These are phyloP conservation scores for Campoletis sonorensis DNA, from an alignment of 1,140 invertebrate genomes.

Conservation along the genomic window DNA sequence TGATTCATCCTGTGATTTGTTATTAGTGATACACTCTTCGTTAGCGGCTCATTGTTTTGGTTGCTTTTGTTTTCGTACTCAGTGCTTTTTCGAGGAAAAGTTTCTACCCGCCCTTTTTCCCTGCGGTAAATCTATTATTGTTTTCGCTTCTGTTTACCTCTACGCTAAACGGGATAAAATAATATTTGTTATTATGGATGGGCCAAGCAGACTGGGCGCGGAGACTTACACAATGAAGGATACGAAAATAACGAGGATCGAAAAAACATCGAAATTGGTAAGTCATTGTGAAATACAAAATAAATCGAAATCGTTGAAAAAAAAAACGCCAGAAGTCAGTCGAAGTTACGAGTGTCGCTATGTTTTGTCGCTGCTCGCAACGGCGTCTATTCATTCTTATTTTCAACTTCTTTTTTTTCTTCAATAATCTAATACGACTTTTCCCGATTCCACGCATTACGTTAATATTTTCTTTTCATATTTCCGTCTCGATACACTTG, in stretches of 20 bases:
- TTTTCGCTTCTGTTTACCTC: not conserved
- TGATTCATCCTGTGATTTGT: conserved; percentile 20
- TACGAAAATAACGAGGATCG: not conserved
- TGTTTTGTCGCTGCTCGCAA: too few species aligned
- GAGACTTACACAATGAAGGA: conserved; percentile 17
- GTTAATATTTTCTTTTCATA: too few species aligned
- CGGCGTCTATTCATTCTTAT: too few species aligned
- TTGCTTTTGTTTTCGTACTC: not conserved
- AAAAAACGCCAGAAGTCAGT: too few species aligned
- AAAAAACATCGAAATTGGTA: not conserved
- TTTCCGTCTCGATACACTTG: too few species aligned
- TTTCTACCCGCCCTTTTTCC: not conserved
- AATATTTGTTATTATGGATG: conserved; percentile 2
- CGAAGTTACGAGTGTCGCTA: too few species aligned
- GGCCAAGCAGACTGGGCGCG: not conserved
- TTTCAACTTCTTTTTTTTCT: too few species aligned
- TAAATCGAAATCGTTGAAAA: too few species aligned
- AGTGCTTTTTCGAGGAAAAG: not conserved
- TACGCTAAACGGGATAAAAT: not conserved
- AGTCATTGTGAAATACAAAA: not conserved
- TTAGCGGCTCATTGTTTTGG: not conserved
- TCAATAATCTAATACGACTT: too few species aligned
- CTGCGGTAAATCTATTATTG: not conserved
- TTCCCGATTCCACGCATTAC: too few species aligned
- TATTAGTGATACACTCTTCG: not conserved